Percentiles rank a stretch among this genome's conserved stretches.
phyloP scores from a whole-genome alignment of 2,797 vertebrate genomes.

The Acrossocheilus fasciatus region DNA sequence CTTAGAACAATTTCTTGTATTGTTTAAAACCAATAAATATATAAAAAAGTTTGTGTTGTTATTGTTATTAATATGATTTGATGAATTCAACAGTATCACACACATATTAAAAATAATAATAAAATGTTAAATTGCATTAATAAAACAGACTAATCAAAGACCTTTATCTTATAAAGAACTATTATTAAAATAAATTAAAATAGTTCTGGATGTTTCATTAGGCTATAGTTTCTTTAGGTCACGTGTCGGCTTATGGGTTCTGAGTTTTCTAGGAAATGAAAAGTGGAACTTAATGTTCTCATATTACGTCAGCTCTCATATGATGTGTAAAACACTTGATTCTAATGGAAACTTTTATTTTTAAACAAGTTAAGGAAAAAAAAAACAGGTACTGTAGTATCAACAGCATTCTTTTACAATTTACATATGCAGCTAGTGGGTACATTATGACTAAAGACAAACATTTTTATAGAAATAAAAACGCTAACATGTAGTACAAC shows the following conservation, averaged over 20 bases:
- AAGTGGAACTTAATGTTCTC: conserved; percentile 12
- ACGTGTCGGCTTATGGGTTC: not conserved
- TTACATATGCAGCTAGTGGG: not conserved
- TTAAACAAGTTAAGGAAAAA: not conserved
- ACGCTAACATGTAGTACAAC: not conserved
- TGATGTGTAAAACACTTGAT: not conserved
- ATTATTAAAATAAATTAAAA: not conserved
- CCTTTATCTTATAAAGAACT: not conserved
- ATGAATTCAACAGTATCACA: not conserved
- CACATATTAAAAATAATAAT: not conserved
- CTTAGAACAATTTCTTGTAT: not conserved
- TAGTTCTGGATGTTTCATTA: not conserved
- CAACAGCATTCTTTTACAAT: not conserved
- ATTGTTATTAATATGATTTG: not conserved
- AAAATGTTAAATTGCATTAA: not conserved
- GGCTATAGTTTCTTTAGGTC: not conserved
- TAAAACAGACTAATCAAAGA: not conserved
- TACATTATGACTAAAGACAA: not conserved
- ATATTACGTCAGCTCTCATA: not conserved
- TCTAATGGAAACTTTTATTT: not conserved
- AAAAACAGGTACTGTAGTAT: not conserved
- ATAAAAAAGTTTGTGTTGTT: not conserved
- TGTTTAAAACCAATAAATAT: not conserved
- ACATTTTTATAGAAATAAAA: not conserved
- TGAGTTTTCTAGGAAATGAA: conserved; percentile 5